Percentiles rank a stretch among this genome's conserved stretches.
phyloP scores from a whole-genome alignment of 2,113 vertebrate genomes.

The Stictonetta naevosa region DNA sequence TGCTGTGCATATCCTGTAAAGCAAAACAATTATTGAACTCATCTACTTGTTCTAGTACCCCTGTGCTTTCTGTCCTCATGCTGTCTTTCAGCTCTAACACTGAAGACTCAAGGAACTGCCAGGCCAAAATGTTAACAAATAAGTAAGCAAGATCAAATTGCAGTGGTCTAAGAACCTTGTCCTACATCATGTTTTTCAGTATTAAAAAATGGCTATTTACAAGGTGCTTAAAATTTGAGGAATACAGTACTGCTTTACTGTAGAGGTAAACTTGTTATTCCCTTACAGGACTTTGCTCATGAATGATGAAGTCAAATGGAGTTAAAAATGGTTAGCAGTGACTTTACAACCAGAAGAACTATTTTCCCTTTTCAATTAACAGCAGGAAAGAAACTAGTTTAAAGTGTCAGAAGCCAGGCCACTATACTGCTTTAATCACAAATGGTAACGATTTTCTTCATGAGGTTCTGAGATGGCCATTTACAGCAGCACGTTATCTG shows the following conservation, averaged over 20 bases:
- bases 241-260: background rate
- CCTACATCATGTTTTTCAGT: background rate
- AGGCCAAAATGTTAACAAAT: background rate
- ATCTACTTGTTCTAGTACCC: background rate
- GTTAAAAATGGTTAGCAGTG: background rate
- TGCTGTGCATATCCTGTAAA: background rate
- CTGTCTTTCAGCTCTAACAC: background rate
- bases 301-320: background rate
- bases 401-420: background rate
- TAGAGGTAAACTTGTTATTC: background rate
- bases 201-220: background rate
- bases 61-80: background rate
- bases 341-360: background rate
- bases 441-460: background rate
- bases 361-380: background rate
- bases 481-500: background rate
- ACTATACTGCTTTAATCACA: background rate
- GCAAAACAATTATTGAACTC: background rate
- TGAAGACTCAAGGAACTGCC: background rate
- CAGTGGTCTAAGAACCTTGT: background rate
- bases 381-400: background rate
- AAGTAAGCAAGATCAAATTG: background rate
- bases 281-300: background rate
- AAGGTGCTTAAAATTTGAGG: background rate
- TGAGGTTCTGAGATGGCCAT: background rate